These are phyloP conservation scores for Rhagonycha fulva DNA, from an alignment of 2,888 invertebrate genomes.

Conservation along the genomic window DNA sequence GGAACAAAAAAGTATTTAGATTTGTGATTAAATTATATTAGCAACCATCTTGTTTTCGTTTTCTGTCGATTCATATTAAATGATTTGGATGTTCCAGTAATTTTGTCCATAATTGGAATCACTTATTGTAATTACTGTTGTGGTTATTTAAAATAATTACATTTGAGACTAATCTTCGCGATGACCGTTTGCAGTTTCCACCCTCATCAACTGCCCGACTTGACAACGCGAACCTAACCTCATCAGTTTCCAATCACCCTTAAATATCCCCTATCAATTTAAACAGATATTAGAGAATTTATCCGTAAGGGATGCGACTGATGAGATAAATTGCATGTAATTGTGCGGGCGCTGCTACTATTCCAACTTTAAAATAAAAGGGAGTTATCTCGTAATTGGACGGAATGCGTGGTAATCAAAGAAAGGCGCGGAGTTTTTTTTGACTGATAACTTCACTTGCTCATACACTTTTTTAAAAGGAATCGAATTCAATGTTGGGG, in stretches of 20 bases:
- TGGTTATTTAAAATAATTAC: constrained; percentile 17
- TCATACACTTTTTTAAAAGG: neutral
- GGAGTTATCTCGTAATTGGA: neutral
- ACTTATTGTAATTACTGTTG: neutral
- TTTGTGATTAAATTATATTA: neutral
- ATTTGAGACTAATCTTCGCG: constrained; percentile 8
- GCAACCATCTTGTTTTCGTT: neutral
- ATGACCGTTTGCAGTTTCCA: constrained; percentile 20
- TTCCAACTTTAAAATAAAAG: neutral
- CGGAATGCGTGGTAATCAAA: neutral
- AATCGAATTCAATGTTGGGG: neutral
- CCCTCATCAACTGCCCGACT: constrained; percentile 19
- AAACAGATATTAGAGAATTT: constrained; percentile 9
- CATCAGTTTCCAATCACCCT: constrained; percentile 25
- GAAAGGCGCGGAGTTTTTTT: neutral
- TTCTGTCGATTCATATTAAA: neutral
- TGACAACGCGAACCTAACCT: constrained; percentile 11
- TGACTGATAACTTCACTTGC: neutral
- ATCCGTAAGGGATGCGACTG: neutral
- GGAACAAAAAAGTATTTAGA: constrained; percentile 4
- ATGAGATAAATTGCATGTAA: neutral
- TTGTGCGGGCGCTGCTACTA: neutral
- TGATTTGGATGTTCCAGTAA: neutral
- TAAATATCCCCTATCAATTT: constrained; percentile 16
- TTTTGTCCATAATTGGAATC: neutral